Percentiles rank a stretch among this genome's conserved stretches.
These are phyloP conservation scores for Aphelocoma californica DNA, from an alignment of 2,797 vertebrate species.

Conservation along the genomic window DNA sequence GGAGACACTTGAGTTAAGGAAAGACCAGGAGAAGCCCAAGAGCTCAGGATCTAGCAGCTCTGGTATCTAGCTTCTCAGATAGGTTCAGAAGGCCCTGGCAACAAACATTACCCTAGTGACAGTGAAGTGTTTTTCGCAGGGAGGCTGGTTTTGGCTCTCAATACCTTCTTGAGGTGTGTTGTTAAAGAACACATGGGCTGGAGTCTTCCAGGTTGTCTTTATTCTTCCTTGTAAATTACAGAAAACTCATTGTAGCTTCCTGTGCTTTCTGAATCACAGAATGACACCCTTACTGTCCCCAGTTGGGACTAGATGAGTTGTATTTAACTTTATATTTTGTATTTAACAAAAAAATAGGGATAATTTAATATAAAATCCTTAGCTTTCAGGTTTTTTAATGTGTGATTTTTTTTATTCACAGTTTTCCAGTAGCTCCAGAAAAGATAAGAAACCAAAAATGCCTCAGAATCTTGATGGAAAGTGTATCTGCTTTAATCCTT, in stretches of 20 bases:
- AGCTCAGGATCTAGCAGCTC: accelerated
- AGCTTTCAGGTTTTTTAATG: neutral
- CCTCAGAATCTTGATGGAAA: neutral
- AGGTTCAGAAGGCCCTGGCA: neutral
- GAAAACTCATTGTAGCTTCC: neutral
- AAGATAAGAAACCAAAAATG: neutral
- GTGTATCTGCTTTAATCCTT: neutral
- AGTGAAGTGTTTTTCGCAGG: neutral
- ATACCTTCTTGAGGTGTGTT: slow-evolving; percentile 28
- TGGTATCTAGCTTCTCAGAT: neutral
- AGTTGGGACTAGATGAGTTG: neutral
- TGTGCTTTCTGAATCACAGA: slow-evolving; percentile 34
- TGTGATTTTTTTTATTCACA: neutral
- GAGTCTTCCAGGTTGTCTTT: slow-evolving; percentile 26
- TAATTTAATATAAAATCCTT: neutral
- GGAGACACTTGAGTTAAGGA: neutral
- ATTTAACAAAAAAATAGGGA: neutral
- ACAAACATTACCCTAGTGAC: neutral
- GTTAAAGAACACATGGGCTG: neutral
- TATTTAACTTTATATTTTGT: neutral
- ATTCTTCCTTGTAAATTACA: slow-evolving; percentile 22
- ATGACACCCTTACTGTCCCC: neutral
- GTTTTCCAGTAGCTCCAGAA: neutral
- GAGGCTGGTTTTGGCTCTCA: neutral
- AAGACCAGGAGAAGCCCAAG: neutral